A percentile compares a stretch with the other conserved stretches of the same genome.
These are phyloP conservation scores for Brachionus plicatilis DNA, from an alignment of 1,140 invertebrate species.

Conservation along the genomic window DNA sequence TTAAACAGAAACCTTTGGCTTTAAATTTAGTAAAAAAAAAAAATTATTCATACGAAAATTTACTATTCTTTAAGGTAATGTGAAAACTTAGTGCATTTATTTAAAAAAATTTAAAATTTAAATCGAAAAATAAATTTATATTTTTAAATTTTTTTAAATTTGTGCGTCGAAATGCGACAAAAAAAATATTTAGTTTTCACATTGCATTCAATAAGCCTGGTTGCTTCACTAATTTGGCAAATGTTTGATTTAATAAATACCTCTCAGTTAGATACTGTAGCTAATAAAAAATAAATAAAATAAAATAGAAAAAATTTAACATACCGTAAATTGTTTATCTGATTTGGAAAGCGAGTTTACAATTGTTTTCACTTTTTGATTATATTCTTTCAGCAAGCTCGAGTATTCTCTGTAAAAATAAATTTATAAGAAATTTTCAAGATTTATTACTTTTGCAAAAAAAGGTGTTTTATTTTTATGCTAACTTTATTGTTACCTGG, in stretches of 20 bases:
- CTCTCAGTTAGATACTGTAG: no score
- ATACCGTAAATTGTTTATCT: conserved; percentile 32
- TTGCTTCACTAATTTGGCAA: background rate
- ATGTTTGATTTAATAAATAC: background rate
- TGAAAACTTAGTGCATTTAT: no score
- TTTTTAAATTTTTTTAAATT: no score
- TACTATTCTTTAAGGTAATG: background rate
- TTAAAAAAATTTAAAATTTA: no score
- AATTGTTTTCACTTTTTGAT: conserved; percentile 35
- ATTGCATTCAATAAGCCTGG: no score
- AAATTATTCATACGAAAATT: background rate
- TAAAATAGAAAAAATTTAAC: background rate
- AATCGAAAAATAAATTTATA: no score
- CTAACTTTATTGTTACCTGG: background rate
- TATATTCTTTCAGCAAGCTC: conserved; percentile 19
- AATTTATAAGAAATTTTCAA: background rate
- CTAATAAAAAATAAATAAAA: background rate
- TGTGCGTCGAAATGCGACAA: no score
- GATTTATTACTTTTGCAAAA: background rate
- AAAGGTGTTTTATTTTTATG: background rate
- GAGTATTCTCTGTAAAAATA: conserved; percentile 13
- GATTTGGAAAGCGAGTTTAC: conserved; percentile 19
- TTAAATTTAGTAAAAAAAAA: background rate
- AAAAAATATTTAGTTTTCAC: no score
- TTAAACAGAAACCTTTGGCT: background rate